phyloP scores from a whole-genome alignment of 2,113 vertebrate species.

The Leptosomus discolor region DNA sequence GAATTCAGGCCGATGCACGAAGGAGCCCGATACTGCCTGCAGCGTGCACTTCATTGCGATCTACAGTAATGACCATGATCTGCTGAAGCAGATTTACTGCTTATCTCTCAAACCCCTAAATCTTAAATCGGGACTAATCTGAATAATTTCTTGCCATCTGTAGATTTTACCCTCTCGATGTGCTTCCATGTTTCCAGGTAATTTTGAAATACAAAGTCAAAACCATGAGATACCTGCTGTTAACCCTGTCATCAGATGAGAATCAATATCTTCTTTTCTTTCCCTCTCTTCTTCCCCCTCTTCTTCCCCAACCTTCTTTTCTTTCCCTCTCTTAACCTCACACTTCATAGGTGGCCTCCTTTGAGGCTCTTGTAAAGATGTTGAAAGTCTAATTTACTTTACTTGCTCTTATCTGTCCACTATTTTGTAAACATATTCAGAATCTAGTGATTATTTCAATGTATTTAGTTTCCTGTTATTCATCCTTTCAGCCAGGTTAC shows the following conservation, averaged over 20 bases:
- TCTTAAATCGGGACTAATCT: not conserved
- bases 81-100: not conserved
- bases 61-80: not conserved
- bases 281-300: not conserved
- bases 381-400: not conserved
- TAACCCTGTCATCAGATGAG: not conserved
- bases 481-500: not conserved
- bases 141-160: not conserved
- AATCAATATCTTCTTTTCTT: not conserved
- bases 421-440: not conserved
- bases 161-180: not conserved
- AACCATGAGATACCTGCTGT: not conserved
- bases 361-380: not conserved
- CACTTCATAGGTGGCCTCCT: not conserved
- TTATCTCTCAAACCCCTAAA: not conserved
- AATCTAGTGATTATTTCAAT: not conserved
- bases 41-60: not conserved
- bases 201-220: not conserved
- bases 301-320: no score
- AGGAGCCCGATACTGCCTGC: fast-evolving
- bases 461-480: not conserved
- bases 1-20: not conserved
- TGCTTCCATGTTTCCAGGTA: not conserved
- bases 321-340: not conserved
- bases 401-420: not conserved